Evolutionary conservation across 2,113 vertebrate genomes (phyloP), one percentile per base, ranked within the genome.

Genomic region (Callocephalon fimbriatum): DNA sequence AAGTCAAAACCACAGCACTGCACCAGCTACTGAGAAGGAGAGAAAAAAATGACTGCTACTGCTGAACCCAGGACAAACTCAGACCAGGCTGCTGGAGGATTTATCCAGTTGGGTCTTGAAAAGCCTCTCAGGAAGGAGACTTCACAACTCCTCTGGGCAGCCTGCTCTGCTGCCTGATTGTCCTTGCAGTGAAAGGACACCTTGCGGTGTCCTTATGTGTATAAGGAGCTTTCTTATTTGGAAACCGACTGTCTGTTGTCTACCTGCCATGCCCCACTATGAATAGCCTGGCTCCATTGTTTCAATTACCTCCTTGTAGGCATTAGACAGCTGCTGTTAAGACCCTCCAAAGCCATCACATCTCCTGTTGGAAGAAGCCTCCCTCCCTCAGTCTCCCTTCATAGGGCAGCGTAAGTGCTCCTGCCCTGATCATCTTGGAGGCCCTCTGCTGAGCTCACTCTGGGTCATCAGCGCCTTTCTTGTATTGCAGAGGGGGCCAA

Each of bases 71-170:
- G n/a, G n/a, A n/a, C n/a, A n/a, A n/a, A n/a, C n/a, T n/a, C n/a
- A 70, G 40, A 86, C 7, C 23, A 29, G 0, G 0, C 23, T 92
- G 40, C n/a, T 58, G 4, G 0, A 35, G 20, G 4, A 3, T 44
- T 89, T 84, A 37, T 53, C 16, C 9, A 66, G 3, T 0, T 62
- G 42, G 15, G 32, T 70, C 40, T 50, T 73, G 45, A 91, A 86
- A 86, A 91, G 17, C 12, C 13, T 81, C n/a, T 21, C 42, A 59
- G 16, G 23, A 23, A 32, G 15, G 12, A 72, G 23, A 51, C 12
- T 48, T 25, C 10, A 58, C 21, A 62, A 12, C 12, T 1, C 44
- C 40, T 63, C 16, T 27, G 27, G 27, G 15, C 21, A 92, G 74
- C 22, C 38, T 50, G 21, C 2, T 66, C 68, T 66, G 13, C 19